These are phyloP conservation scores for Drosophila pseudoananassae DNA, from an alignment of 1,140 invertebrate species.

Conservation along the genomic window DNA sequence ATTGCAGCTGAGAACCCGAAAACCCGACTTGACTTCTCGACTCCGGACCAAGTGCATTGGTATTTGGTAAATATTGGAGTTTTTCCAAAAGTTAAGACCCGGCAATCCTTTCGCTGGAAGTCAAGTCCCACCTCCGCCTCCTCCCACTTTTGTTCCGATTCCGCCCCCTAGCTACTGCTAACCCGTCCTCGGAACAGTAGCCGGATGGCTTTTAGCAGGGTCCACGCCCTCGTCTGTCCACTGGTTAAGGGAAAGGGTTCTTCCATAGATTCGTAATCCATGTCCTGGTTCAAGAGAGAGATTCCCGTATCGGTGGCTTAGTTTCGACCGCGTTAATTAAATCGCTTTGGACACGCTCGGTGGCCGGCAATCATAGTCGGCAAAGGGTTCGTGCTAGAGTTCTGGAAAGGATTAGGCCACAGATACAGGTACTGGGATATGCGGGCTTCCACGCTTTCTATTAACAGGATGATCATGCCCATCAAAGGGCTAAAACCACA, in stretches of 20 bases:
- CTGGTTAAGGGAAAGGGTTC: constrained; percentile 56
- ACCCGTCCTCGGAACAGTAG: constrained; percentile 59
- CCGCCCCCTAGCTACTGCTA: constrained; percentile 33
- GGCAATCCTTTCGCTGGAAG: constrained; percentile 69
- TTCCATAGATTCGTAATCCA: constrained; percentile 19
- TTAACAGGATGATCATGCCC: constrained; percentile 83
- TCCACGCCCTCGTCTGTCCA: constrained; percentile 41
- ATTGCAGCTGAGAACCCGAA: constrained; percentile 24
- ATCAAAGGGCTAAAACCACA: constrained; percentile 84
- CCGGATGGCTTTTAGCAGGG: constrained; percentile 60
- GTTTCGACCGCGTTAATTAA: constrained; percentile 81
- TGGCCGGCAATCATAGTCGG: constrained; percentile 37
- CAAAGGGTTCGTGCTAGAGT: constrained; percentile 48
- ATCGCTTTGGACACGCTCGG: constrained; percentile 79
- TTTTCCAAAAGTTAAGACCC: constrained; percentile 56
- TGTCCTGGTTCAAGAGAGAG: constrained; percentile 12
- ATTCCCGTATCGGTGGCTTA: constrained; percentile 44
- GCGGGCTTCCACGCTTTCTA: constrained; percentile 65
- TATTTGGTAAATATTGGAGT: constrained; percentile 80
- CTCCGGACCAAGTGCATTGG: constrained; percentile 33
- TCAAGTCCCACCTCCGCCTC: constrained; percentile 29
- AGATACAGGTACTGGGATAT: constrained; percentile 26
- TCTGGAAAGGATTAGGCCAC: constrained; percentile 40
- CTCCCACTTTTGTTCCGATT: neutral
- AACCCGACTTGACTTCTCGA: constrained; percentile 69